Base-by-base conservation (phyloP, 2,113 vertebrate genomes). In the Stegostoma tigrinum region DNA sequence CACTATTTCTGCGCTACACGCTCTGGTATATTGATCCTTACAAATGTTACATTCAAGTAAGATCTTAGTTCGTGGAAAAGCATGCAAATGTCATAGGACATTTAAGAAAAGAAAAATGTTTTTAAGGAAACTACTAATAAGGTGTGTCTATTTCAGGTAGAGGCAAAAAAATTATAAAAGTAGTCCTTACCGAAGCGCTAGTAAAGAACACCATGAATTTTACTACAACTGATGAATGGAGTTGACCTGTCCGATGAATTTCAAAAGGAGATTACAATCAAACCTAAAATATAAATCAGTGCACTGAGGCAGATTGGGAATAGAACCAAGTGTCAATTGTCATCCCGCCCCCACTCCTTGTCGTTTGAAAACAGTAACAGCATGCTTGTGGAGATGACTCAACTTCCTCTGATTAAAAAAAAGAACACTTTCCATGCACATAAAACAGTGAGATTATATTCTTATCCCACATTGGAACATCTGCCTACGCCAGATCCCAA, bases 341-440 rank as follows among this genome's bases (percentile, higher is more conserved):
- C 19, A 23, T 70, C n/a, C 85, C 24, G 23, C 86, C 48, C 96
- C 96, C 7, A 61, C 96, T 87, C 30, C 96, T 96, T 96, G 96
- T 61, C 96, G 96, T 96, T 96, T 96, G 96, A 97, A 95, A 96
- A 97, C 97, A 97, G 96, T 96, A 97, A 96, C 95, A 90, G 93
- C 17, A 48, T 66, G 15, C 66, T 87, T 70, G 80, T 95, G 95
- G 61, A n/a, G 87, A 96, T 96, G 96, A 97, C 97, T 97, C 96
- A 97, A 96, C 96, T 97, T 96, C 96, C 96, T 96, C 96, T 95
- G 95, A 96, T 97, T 96, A 97, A 96, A 97, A 97, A 17, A 14
- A 34, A 96, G 96, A 96, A 96, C 96, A 95, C 95, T 97, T 97
- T 96, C 96, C 96, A 96, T 91, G 96, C 96, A 95, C 97, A 96